Base-by-base conservation (phyloP, 2,888 invertebrate species). In the Diabrotica balteata region DNA sequence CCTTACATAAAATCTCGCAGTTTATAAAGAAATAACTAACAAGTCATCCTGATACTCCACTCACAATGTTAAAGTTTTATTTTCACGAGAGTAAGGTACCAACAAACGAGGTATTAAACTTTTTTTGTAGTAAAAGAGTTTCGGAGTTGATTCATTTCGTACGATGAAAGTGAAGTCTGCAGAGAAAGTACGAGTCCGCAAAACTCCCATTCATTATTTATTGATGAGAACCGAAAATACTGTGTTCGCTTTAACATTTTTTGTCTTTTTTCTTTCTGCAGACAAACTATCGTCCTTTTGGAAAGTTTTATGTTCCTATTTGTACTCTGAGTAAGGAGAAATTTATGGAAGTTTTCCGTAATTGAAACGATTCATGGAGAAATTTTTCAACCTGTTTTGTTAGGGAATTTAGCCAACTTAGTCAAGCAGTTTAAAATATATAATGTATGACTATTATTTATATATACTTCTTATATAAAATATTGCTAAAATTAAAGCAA, bases 141-240 rank as follows among this genome's bases (percentile, higher is more conserved):
- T 72, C 67, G 71, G 75, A 77, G 75, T 75, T 75, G 75, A 75
- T 75, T 75, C 75, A 68, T 75, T 73, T 73, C 68, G 65, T 67
- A 50, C 63, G 63, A 55, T 63, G 74, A 73, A 74, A 67, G 72
- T 71, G 70, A 66, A 73, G 75, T 74, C 74, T 76, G 76, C 71
- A 75, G 73, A 71, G 72, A 63, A 51, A 69, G 73, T 72, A 71
- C 63, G 53, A 69, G 63, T 63, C 69, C 67, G 68, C 63, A 65
- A 63, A 75, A 74, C 76, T 75, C 73, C 73, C 69, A 73, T 77
- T 75, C 77, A 76, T 77, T 77, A 76, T 72, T 76, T 76, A 77
- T 77, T 77, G 77, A 77, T 77, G 76, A 74, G 72, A 72, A 68
- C 71, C 74, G 74, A 71, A 73, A 73, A 73, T 72, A 65, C 70